Percentiles rank a stretch among this genome's conserved stretches.
These are phyloP conservation scores for Austrofundulus limnaeus DNA, from an alignment of 2,113 vertebrate species.

Conservation along the genomic window DNA sequence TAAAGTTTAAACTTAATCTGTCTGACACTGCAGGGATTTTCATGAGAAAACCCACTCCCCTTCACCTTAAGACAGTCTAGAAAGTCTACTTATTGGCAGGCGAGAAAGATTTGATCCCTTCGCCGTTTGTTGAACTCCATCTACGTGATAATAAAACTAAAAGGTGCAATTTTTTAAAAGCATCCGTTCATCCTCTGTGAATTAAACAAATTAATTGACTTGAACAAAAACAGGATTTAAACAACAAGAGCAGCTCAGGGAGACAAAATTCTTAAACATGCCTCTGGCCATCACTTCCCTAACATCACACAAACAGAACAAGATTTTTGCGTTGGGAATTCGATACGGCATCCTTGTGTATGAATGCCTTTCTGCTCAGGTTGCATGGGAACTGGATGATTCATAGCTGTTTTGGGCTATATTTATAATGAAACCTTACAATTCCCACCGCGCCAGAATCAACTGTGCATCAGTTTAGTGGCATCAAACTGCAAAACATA, in stretches of 20 bases:
- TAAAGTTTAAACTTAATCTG: not conserved
- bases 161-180: too few species aligned
- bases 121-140: not conserved
- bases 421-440: conserved; percentile 18
- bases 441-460: conserved; percentile 20
- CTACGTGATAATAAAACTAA: not conserved
- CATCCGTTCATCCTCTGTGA: not conserved
- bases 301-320: conserved; percentile 10
- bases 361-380: conserved; percentile 36
- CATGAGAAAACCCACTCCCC: not conserved
- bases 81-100: not conserved
- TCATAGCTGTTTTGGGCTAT: conserved; percentile 21
- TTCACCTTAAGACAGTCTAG: not conserved
- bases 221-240: conserved; percentile 1
- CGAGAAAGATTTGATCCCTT: not conserved
- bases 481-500: conserved; percentile 13
- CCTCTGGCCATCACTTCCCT: conserved; percentile 11
- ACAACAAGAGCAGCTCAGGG: not conserved
- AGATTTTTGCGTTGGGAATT: conserved; percentile 32
- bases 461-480: not conserved
- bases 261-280: conserved; percentile 1
- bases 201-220: not conserved
- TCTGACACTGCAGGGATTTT: not conserved
- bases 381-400: conserved; percentile 49
- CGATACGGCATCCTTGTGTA: conserved; percentile 27